Evolutionary conservation across 2,113 vertebrate species (phyloP).

Genomic region (Anhinga anhinga): DNA sequence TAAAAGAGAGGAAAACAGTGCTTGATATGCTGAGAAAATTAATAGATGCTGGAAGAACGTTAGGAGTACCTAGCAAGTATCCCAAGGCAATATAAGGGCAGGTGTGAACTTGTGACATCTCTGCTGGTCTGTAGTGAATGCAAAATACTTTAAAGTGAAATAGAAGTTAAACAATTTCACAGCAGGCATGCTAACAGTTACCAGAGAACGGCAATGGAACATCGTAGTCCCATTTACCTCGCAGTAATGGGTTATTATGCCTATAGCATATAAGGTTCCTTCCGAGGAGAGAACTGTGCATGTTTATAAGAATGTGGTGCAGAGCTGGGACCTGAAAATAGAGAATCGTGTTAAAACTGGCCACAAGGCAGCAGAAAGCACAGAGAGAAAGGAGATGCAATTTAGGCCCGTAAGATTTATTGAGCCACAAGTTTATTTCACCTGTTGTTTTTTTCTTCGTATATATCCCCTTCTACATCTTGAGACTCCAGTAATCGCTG

Average conservation of each 20-base stretch:
- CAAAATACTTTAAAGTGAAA: background rate
- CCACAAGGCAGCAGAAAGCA: background rate
- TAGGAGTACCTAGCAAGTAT: background rate
- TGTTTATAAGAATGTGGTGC: background rate
- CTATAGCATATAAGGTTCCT: background rate
- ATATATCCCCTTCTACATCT: background rate
- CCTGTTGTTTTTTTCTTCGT: background rate
- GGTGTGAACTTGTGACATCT: background rate
- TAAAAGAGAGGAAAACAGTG: background rate
- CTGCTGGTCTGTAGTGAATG: background rate
- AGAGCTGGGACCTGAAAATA: background rate
- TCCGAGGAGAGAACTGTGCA: background rate
- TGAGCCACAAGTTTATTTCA: slow-evolving; percentile 7
- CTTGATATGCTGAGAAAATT: slow-evolving; percentile 2
- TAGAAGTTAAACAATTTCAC: background rate
- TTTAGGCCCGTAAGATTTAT: background rate
- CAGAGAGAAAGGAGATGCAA: background rate
- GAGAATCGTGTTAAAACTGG: background rate
- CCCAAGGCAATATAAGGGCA: background rate
- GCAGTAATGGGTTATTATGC: background rate
- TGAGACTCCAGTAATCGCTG: background rate
- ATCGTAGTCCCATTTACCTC: accelerated
- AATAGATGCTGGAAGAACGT: background rate
- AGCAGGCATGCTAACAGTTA: background rate
- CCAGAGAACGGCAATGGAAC: background rate